Evolutionary conservation across 2,113 vertebrate species (phyloP).

Genomic region (Siniperca chuatsi): DNA sequence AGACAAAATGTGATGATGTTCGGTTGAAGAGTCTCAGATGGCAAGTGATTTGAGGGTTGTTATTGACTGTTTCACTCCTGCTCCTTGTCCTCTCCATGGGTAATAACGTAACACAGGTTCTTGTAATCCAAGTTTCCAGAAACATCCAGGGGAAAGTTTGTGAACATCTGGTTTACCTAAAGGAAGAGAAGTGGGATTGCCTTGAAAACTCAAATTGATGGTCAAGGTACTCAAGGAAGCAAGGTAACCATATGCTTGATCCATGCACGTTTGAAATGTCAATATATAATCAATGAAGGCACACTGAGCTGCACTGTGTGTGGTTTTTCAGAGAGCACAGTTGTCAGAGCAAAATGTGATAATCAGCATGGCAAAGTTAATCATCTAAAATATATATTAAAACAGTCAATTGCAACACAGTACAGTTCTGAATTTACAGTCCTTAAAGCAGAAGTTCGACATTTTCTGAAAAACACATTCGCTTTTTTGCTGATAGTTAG

Average conservation of each 20-base stretch:
- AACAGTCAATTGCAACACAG: neutral
- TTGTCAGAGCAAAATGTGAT: neutral
- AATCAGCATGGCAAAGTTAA: too few species aligned
- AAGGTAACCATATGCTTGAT: too few species aligned
- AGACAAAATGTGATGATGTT: neutral
- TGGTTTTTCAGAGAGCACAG: too few species aligned
- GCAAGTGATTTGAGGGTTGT: neutral
- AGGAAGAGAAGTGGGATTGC: neutral
- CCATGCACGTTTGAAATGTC: too few species aligned
- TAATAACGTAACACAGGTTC: constrained; percentile 84
- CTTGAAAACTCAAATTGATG: neutral
- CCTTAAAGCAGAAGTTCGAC: neutral
- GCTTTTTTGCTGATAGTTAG: too few species aligned
- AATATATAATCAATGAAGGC: too few species aligned
- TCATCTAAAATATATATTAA: neutral
- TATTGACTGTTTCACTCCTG: constrained; percentile 69
- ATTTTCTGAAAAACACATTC: neutral
- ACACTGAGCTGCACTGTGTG: too few species aligned
- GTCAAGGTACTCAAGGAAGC: too few species aligned
- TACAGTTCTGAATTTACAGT: neutral
- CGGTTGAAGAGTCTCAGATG: neutral
- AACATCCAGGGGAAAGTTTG: constrained; percentile 91
- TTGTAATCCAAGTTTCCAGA: constrained; percentile 92
- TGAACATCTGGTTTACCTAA: constrained; percentile 92
- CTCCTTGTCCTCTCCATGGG: constrained; percentile 7